Evolutionary conservation across 1,140 invertebrate genomes (phyloP), one percentile per base, ranked within the genome.

Genomic region (Asobara japonica): DNA sequence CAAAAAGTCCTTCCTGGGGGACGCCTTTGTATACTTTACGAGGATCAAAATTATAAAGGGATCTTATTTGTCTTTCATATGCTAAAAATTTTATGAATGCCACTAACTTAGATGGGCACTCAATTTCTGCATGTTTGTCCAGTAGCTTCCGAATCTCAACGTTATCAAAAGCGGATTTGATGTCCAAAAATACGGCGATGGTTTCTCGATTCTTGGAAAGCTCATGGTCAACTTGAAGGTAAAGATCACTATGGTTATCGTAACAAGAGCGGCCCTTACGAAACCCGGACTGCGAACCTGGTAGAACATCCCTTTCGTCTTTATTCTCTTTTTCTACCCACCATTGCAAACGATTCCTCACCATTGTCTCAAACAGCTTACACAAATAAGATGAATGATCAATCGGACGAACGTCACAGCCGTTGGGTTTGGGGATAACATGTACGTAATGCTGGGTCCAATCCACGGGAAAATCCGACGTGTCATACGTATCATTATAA

Each of bases 1-100:
- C n/a, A 73, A 61, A 4, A n/a, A 69, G 29, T 0, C 20, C 33
- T 6, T 66, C 66, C 41, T 73, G 66, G 4, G 41, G 41, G 10
- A 48, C n/a, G n/a, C 41, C 41, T 48, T 48, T 48, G 16, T n/a
- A 48, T n/a, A 48, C 41, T 11, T n/a, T n/a, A 3, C 41, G 10
- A n/a, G 41, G 31, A 33, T 33, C 5, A 33, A 10, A 4, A n/a
- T n/a, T 48, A n/a, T 7, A 69, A n/a, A 31, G n/a, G 3, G 31
- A 29, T n/a, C 33, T 33, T 25, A 20, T 60, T 6, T 16, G 16
- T 31, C 13, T 18, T 8, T 20, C 27, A 69, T 20, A 31, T 56
- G 5, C 33, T 10, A 41, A 31, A 69, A 8, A 31, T 60, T 0
- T 33, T 8, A 2, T 3, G 25, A 33, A 33, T 33, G 4, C 10